A percentile compares a stretch with the other conserved stretches of the same genome.
Conservation (phyloP, 2,888 invertebrate species). For the Iphiclides podalirius region DNA sequence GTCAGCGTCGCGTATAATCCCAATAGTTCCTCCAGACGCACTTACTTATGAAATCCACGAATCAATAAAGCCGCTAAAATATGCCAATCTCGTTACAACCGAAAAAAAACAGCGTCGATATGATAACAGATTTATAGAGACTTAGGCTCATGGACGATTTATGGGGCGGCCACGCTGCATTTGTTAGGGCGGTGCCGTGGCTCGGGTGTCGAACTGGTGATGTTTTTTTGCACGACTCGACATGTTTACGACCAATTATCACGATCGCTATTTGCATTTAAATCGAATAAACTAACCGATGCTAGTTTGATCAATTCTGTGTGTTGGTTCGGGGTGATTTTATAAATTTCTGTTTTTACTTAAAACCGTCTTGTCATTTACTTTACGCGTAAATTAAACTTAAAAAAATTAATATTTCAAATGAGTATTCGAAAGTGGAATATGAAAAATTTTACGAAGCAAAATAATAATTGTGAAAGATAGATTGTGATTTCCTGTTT, state of each 20-base stretch:
- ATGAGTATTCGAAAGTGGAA: too few relatives aligned
- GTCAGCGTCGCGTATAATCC: conserved; percentile 52
- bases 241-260: neutral
- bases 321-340: neutral
- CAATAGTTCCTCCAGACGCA: conserved; percentile 31
- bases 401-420: too few relatives aligned
- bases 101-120: conserved; percentile 39
- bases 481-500: too few relatives aligned
- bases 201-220: neutral
- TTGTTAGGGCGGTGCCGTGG: conserved; percentile 32
- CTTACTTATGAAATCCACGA: conserved; percentile 46
- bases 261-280: conserved; percentile 1
- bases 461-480: too few relatives aligned
- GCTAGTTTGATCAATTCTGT: neutral
- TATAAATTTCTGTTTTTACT: neutral
- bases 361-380: conserved; percentile 25
- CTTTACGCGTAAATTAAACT: neutral
- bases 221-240: neutral
- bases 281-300: neutral
- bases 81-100: conserved; percentile 50
- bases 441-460: too few relatives aligned
- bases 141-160: conserved; percentile 54
- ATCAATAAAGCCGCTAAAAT: conserved; percentile 44
- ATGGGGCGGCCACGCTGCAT: conserved; percentile 45
- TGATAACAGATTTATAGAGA: conserved; percentile 50